These are phyloP conservation scores for Pterocles orientalis DNA, from an alignment of 2,113 vertebrate species.

Conservation along the genomic window DNA sequence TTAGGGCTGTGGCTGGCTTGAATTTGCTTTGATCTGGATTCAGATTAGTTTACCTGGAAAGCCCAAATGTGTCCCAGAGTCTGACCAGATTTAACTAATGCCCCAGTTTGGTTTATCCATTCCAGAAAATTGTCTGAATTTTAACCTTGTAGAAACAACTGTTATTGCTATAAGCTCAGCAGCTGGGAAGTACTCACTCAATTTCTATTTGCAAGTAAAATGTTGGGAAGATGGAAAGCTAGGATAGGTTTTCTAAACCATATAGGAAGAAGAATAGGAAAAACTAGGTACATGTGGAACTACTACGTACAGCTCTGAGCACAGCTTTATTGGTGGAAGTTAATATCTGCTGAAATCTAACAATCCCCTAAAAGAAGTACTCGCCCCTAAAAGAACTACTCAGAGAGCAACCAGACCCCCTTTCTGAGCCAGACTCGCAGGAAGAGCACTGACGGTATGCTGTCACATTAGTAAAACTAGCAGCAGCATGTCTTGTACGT, in stretches of 20 bases:
- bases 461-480: not conserved
- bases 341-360: not conserved
- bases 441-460: not conserved
- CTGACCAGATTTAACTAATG: not conserved
- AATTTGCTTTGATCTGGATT: not conserved
- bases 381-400: not conserved
- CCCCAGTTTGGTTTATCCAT: not conserved
- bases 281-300: not conserved
- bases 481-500: not conserved
- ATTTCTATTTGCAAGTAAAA: not conserved
- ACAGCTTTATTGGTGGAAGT: not conserved
- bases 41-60: not conserved
- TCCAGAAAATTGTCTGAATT: not conserved
- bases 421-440: not conserved
- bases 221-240: not conserved
- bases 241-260: not conserved
- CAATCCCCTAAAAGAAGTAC: not conserved
- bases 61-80: not conserved
- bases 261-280: not conserved
- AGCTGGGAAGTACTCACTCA: not conserved
- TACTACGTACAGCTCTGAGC: not conserved
- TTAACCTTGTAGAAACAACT: not conserved
- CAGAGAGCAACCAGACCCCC: not conserved
- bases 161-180: not conserved
- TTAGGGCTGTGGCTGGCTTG: not conserved